These are phyloP conservation scores for Seladonia tumulorum DNA, from an alignment of 2,888 invertebrate species.

Conservation along the genomic window DNA sequence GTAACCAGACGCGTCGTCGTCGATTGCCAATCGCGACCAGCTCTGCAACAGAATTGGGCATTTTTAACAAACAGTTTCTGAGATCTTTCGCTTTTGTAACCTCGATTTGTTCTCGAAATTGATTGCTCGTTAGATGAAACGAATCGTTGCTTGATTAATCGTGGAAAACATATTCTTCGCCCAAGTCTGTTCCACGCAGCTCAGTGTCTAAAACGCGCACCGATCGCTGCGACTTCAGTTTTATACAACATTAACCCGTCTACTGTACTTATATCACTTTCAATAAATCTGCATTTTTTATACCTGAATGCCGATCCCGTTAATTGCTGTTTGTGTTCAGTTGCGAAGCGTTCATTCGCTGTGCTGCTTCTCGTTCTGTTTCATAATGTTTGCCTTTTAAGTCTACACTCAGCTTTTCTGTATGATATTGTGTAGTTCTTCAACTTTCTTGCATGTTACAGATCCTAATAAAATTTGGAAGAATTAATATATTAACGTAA, in stretches of 20 bases:
- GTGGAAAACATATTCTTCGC: not conserved
- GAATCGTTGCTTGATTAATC: not conserved
- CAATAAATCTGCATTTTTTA: slow-evolving; percentile 73
- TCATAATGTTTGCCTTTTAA: not conserved
- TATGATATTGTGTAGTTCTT: too few relatives aligned
- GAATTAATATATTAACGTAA: too few relatives aligned
- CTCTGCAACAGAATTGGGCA: slow-evolving; percentile 35
- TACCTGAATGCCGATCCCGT: slow-evolving; percentile 50
- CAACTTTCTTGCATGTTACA: too few relatives aligned
- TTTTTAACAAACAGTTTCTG: not conserved
- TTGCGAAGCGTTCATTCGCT: not conserved
- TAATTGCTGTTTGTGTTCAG: not conserved
- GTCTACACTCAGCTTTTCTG: too few relatives aligned
- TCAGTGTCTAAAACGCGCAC: slow-evolving; percentile 46
- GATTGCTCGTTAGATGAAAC: not conserved
- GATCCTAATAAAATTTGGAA: too few relatives aligned
- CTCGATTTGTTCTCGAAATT: too few relatives aligned
- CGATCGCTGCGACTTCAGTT: slow-evolving; percentile 50
- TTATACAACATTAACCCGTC: slow-evolving; percentile 55
- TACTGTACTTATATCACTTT: slow-evolving; percentile 71
- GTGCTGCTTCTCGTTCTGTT: not conserved
- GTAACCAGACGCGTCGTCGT: not conserved
- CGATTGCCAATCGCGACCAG: not conserved
- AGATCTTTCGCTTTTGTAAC: not conserved
- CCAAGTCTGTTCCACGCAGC: slow-evolving; percentile 32